Base-by-base conservation (phyloP, 2,113 vertebrate genomes). In the Boulengeromyrus knoepffleri region DNA sequence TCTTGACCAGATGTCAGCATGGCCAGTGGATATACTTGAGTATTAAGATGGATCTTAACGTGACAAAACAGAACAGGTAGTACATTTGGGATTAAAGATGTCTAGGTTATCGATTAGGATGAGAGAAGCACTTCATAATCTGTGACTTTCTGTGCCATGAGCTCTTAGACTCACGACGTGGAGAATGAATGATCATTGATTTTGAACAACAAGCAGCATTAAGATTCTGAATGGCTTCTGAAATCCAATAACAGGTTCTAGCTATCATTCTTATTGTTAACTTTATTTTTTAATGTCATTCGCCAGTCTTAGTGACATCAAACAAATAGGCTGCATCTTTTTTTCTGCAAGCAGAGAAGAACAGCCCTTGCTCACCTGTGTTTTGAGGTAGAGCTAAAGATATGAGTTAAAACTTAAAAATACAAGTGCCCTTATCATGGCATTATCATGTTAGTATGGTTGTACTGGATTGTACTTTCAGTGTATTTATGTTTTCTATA, bases 41-140 rank as follows among this genome's bases (percentile, higher is more conserved):
- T 47, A 85, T 85, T 85, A 46, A 85, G 83, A 46, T 0, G 7
- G 45, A 85, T 42, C 6, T 24, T 85, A 47, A 47, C 47, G 80
- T 84, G 83, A 85, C 45, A 47, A 85, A 85, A 47, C 39, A 24
- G 83, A 87, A 49, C 27, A 56, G 85, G 15, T 36, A 27, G 85
- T 62, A 89, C 49, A 56, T 52, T 53, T 84, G 50, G 77, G 89
- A 84, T 85, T 89, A 83, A 84, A 84, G 88, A 56, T 56, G 74
- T 42, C 77, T 15, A 46, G 53, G 87, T 50, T 62, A 88, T 88
- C 24, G 87, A 88, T 62, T 62, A 62, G 87, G 87, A 66, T 24
- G 8, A n/a, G 89, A 56, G 89, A 89, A 56, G 21, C 77, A 85
- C 80, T 85, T 56, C 50, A 89, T 85, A 85, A 89, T 46, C 36